These are phyloP conservation scores for Hirtodrosophila cameraria DNA, from an alignment of 2,888 invertebrate species.

Conservation along the genomic window DNA sequence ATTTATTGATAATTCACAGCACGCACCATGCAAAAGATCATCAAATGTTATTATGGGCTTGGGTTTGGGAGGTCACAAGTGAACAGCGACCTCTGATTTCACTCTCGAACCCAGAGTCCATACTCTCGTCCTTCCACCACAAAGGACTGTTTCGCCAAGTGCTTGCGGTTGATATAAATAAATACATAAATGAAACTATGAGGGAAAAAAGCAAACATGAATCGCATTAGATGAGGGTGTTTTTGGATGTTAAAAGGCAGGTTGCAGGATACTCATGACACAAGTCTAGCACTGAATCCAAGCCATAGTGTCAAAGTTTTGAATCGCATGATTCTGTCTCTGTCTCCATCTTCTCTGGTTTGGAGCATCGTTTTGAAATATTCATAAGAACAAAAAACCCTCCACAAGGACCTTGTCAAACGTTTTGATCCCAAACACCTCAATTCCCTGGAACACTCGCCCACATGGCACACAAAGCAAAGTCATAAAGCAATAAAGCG, in stretches of 20 bases:
- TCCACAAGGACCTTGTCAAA: not conserved
- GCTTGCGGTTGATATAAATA: constrained; percentile 41
- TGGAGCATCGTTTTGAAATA: constrained; percentile 46
- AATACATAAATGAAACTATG: constrained; percentile 48
- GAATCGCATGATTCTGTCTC: constrained; percentile 11
- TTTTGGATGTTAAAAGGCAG: too few relatives aligned
- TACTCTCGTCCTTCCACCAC: not conserved
- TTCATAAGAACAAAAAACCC: constrained; percentile 45
- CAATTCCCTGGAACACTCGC: not conserved
- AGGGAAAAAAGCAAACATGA: not conserved
- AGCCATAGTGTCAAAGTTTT: constrained; percentile 32
- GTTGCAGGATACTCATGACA: constrained; percentile 1
- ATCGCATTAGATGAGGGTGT: too few relatives aligned
- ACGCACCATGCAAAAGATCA: constrained; percentile 68
- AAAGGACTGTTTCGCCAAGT: constrained; percentile 14
- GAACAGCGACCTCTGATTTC: not conserved
- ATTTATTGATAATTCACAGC: constrained; percentile 77
- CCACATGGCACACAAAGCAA: constrained; percentile 40
- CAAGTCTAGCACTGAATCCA: constrained; percentile 14
- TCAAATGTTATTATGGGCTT: constrained; percentile 64
- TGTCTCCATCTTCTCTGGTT: not conserved
- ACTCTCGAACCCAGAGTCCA: not conserved
- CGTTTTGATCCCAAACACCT: not conserved
- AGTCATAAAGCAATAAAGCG: constrained; percentile 83
- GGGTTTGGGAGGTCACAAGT: not conserved